A percentile compares a stretch with the other conserved stretches of the same genome.
phyloP scores from a whole-genome alignment of 2,113 vertebrate genomes.

The Danio rerio region GRCz12tu NC_133200.1:14459001-14459500 shows the following conservation, averaged over 20 bases:
- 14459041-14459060: background rate
- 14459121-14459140: conserved; percentile 31
- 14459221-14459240: background rate
- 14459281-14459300: background rate
- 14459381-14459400: conserved; percentile 39
- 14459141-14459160: conserved; percentile 49
- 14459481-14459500: conserved; percentile 80
- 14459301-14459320: background rate
- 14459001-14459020: background rate
- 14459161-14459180: conserved; percentile 45
- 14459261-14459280: background rate
- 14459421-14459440: conserved; percentile 66
- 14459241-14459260: background rate
- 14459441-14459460: conserved; percentile 67
- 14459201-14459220: background rate
- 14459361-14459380: conserved; percentile 53
- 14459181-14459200: background rate
- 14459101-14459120: background rate
- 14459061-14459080: conserved; percentile 22
- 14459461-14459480: conserved; percentile 80
- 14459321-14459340: conserved; percentile 32
- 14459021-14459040: background rate
- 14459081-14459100: background rate
- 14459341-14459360: conserved; percentile 12
- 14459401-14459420: conserved; percentile 66